Evolutionary conservation across 1,140 invertebrate genomes (phyloP).

Genomic region (Yoshiicerus persimilis): DNA sequence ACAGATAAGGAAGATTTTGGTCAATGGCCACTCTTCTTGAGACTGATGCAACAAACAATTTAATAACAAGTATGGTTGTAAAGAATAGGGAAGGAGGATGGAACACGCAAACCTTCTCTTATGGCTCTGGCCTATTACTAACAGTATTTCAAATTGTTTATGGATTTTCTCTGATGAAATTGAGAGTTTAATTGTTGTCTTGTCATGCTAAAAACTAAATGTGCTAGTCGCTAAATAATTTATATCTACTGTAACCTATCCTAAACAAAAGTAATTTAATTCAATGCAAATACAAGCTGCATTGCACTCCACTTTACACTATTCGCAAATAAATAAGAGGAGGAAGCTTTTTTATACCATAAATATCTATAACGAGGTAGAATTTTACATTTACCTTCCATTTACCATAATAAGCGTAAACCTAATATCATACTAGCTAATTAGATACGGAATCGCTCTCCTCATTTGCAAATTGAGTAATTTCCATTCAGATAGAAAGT

Average conservation of each 20-base stretch:
- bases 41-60: background rate
- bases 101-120: background rate
- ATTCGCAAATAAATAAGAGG: background rate
- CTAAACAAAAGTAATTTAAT: background rate
- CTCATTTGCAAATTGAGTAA: background rate
- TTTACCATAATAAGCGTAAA: background rate
- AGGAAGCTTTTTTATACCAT: background rate
- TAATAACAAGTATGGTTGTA: background rate
- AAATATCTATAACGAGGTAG: background rate
- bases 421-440: background rate
- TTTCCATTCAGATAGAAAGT: background rate
- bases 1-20: slow-evolving; percentile 3
- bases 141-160: background rate
- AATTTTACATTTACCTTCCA: background rate
- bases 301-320: background rate
- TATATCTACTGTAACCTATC: background rate
- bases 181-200: slow-evolving; percentile 20
- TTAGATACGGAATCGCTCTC: background rate
- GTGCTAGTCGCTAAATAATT: background rate
- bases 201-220: background rate
- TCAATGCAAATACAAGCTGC: background rate
- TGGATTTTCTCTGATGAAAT: slow-evolving; percentile 3
- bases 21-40: background rate
- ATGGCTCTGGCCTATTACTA: background rate
- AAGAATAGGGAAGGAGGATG: slow-evolving; percentile 10